Percentiles rank a stretch among this genome's conserved stretches.
Conservation (phyloP, 2,113 vertebrate genomes). For the Hemiprocne comata region DNA sequence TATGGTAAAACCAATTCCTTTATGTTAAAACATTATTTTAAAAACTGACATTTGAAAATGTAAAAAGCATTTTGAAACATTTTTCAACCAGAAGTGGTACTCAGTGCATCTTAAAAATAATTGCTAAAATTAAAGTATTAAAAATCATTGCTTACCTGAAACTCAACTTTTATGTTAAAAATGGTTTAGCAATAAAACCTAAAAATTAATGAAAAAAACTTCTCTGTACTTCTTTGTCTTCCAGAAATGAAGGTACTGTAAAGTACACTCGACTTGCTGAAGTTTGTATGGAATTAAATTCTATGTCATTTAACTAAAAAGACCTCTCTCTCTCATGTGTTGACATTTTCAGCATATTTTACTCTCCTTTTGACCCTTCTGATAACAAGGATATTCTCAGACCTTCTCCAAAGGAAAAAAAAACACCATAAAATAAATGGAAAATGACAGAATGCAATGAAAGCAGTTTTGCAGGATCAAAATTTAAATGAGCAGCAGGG, state of each 20-base stretch:
- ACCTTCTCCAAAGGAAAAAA: not conserved
- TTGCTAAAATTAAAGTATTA: not conserved
- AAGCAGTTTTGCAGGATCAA: slow-evolving; percentile 40
- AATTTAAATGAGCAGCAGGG: slow-evolving; percentile 11
- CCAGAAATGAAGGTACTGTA: not conserved
- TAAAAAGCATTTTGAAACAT: not conserved
- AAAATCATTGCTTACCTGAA: not conserved
- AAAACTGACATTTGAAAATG: not conserved
- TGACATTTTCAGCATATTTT: slow-evolving; percentile 28
- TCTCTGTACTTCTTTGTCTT: not conserved
- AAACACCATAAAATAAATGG: not conserved
- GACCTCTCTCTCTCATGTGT: not conserved
- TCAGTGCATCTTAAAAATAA: not conserved
- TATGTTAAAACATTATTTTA: not conserved
- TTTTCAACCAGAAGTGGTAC: not conserved
- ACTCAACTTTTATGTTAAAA: not conserved
- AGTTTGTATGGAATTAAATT: not conserved
- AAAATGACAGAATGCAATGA: slow-evolving; percentile 46
- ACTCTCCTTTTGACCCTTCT: slow-evolving; percentile 16
- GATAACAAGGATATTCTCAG: slow-evolving; percentile 32
- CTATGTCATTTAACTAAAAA: not conserved
- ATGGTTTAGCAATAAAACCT: not conserved
- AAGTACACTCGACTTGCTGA: not conserved
- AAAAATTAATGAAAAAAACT: not conserved
- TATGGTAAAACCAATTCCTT: not conserved